Evolutionary conservation across 2,888 invertebrate genomes (phyloP).

Genomic region (Megaustenia siamemsis): DNA sequence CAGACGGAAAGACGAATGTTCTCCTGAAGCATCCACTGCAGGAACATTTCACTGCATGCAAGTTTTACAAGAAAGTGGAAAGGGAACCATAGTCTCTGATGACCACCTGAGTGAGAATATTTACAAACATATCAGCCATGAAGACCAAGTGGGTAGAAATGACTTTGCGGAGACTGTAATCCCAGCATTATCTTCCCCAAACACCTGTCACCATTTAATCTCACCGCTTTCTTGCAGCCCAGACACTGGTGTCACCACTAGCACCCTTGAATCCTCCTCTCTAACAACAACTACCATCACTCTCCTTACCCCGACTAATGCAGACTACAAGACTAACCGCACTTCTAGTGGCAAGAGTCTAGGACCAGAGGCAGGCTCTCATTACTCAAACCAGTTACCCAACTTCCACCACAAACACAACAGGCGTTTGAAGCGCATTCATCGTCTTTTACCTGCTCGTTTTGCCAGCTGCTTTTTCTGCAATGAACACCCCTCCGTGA

Average conservation of each 20-base stretch:
- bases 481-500: not conserved
- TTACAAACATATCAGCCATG: conserved; percentile 44
- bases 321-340: not conserved
- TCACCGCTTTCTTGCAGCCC: not conserved
- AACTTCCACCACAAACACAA: conserved; percentile 29
- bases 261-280: conserved; percentile 18
- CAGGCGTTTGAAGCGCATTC: conserved; percentile 32
- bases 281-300: conserved; percentile 6
- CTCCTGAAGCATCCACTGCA: conserved; percentile 42
- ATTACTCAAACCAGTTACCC: not conserved
- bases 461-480: conserved; percentile 27
- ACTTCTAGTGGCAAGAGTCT: not conserved
- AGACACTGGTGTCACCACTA: conserved; percentile 18
- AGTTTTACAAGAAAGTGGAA: conserved; percentile 18
- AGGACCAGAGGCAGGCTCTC: not conserved
- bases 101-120: not conserved
- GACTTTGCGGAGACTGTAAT: not conserved
- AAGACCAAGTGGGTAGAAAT: conserved; percentile 18
- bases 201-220: not conserved
- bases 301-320: not conserved
- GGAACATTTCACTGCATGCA: conserved; percentile 25
- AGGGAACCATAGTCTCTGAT: not conserved
- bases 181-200: not conserved
- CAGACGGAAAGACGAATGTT: conserved; percentile 49
- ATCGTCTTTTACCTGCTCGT: conserved; percentile 29